Evolutionary conservation across 1,140 invertebrate species (phyloP), one percentile per base, ranked within the genome.

Genomic region (Cydia strobilella): DNA sequence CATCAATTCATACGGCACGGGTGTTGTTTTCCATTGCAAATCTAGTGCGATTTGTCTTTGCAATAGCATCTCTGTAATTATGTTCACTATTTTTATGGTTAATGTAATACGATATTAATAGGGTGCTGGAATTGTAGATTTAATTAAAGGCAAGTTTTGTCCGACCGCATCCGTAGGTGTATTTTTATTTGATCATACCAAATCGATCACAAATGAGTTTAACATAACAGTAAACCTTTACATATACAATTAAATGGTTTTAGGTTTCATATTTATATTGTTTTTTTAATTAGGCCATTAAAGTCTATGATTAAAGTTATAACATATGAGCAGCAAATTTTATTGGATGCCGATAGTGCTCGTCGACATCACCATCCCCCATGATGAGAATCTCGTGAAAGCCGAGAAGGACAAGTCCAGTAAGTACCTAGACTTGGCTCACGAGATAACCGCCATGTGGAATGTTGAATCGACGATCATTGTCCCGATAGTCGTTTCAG

Each of bases 171-270:
- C 54, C 54, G 20, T 59, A 59, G 20, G 20, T 59, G 54, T 59
- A 20, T n/a, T 59, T 59, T 59, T 20, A 23, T 59, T 20, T 59
- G 7, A 23, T 59, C 0, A 59, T 12, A 59, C 20, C 54, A 59
- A 59, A 59, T 59, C 54, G 54, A 59, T 59, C 6, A 59, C 10
- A 59, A 59, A 59, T 59, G 54, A 23, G 54, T 59, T 59, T 10
- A 59, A 23, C 18, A 59, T 59, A 59, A 59, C 54, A 4, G 54
- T 23, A 54, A 45, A 45, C 10, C 6, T 54, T 54, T 54, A 23
- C 54, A 23, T 23, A 18, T 7, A 51, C 1, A 51, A 51, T 51
- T 51, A n/a, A 51, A 18, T 51, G n/a, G n/a, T 51, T n/a, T 51
- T 18, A 18, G n/a, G 9, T 13, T 15, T 48, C 45, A 51, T 51